phyloP scores from a whole-genome alignment of 2,888 invertebrate genomes.

The Pammene fasciana region DNA sequence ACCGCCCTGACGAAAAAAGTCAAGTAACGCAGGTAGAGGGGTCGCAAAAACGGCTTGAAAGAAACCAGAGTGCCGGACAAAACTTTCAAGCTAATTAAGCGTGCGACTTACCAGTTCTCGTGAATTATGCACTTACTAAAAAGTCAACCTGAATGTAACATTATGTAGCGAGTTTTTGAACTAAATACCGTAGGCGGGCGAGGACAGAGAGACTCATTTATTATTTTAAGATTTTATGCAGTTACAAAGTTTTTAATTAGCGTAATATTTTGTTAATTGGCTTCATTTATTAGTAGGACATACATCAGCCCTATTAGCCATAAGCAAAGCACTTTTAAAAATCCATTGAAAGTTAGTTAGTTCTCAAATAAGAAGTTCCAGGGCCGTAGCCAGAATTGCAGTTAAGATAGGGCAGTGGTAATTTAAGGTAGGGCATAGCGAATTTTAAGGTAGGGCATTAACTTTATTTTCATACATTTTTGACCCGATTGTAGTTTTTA shows the following conservation, averaged over 20 bases:
- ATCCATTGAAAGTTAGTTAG: too few species aligned
- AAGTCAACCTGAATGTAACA: constrained; percentile 40
- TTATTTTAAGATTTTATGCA: neutral
- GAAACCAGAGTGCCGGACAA: constrained; percentile 55
- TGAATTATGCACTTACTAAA: constrained; percentile 51
- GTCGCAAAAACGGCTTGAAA: constrained; percentile 54
- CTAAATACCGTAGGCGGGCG: constrained; percentile 6
- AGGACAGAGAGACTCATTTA: neutral
- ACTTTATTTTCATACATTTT: too few species aligned
- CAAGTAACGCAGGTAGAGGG: constrained; percentile 45
- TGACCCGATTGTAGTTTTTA: too few species aligned
- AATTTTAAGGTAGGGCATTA: too few species aligned
- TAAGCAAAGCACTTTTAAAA: too few species aligned
- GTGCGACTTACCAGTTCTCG: constrained; percentile 57
- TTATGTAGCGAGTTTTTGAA: constrained; percentile 28
- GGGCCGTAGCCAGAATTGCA: too few species aligned
- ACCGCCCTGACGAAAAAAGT: constrained; percentile 32
- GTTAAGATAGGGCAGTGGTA: too few species aligned
- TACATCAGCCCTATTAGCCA: too few species aligned
- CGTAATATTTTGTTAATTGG: too few species aligned
- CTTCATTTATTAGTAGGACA: too few species aligned
- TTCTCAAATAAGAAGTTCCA: too few species aligned
- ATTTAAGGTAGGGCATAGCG: too few species aligned
- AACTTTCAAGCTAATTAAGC: constrained; percentile 61
- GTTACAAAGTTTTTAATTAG: neutral